Base-by-base conservation (phyloP, 1,140 invertebrate genomes). In the Eufriesea mexicana region DNA sequence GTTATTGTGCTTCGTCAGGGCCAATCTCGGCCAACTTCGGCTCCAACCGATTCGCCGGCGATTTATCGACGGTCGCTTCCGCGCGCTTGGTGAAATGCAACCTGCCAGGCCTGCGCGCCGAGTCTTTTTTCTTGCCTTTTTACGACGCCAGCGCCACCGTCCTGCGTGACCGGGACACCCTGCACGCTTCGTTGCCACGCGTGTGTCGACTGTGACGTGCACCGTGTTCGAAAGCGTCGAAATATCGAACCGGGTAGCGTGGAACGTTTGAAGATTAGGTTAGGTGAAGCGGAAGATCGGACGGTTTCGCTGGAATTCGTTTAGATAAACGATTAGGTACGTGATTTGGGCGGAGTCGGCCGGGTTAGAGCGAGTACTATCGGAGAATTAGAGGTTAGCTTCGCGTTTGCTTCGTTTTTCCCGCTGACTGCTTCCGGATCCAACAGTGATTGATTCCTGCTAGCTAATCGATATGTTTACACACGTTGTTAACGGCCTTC, bases 1-100 rank as follows among this genome's bases (percentile, higher is more conserved):
- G 84, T 88, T 89, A 89, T 88, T 84, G 86, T 89, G 80, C 86
- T 78, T 79, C 67, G 83, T 55, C 79, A 9, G 57, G 79, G 62
- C 80, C 79, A 89, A 89, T 88, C 86, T 88, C 87, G 87, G 87
- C 83, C 87, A 85, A 88, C 87, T 88, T 80, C 77, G 78, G 76
- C 83, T 76, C 67, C 75, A 76, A 83, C 79, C 85, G 86, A 89
- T 89, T 79, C 82, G 79, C 71, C 47, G 75, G 10, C 83, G 84
- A 73, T 89, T 88, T 89, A 89, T 88, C 85, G 87, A 85, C 72
- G 80, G 85, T 86, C 76, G 76, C 70, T 85, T 85, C 86, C 78
- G 83, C 35, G 47, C 35, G 18, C 67, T 4, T 23, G 20, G 57
- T 12, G 12, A 68, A 68, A 45, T 12, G 12, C 66, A 68, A 47